phyloP scores from a whole-genome alignment of 2,888 invertebrate species.

The Vesta saturnalis region DNA sequence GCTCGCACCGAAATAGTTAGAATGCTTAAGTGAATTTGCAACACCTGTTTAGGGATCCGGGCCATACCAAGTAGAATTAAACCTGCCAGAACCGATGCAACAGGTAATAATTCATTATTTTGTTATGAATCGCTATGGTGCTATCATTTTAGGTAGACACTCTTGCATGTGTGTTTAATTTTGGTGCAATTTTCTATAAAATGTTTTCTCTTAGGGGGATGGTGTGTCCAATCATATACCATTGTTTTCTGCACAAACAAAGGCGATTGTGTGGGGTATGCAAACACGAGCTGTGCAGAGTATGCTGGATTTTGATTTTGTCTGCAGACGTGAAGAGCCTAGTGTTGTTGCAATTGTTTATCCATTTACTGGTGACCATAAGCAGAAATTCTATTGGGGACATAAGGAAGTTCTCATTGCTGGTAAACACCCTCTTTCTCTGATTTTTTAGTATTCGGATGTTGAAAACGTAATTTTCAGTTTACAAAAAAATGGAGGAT shows the following conservation, averaged over 20 bases:
- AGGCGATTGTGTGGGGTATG: slow-evolving; percentile 99
- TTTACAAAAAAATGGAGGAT: slow-evolving; percentile 97
- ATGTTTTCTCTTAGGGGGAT: slow-evolving; percentile 50
- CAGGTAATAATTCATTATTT: slow-evolving; percentile 40
- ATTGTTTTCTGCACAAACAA: slow-evolving; percentile 85
- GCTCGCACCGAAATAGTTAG: slow-evolving; percentile 35
- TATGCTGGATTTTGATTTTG: slow-evolving; percentile 96
- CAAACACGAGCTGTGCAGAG: slow-evolving; percentile 96
- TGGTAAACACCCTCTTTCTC: slow-evolving; percentile 23
- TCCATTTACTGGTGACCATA: slow-evolving; percentile 98
- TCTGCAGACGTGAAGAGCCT: slow-evolving; percentile 87
- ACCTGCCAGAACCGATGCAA: slow-evolving; percentile 47
- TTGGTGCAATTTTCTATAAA: background rate
- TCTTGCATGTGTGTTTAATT: slow-evolving; percentile 10
- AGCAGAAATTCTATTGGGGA: slow-evolving; percentile 99
- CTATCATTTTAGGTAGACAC: background rate
- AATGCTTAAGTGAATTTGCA: slow-evolving; percentile 39
- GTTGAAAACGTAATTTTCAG: slow-evolving; percentile 48
- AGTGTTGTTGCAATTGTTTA: slow-evolving; percentile 97
- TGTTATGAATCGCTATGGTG: background rate
- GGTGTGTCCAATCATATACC: slow-evolving; percentile 58
- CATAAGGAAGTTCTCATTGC: slow-evolving; percentile 89
- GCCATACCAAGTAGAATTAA: slow-evolving; percentile 55
- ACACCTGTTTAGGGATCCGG: slow-evolving; percentile 52
- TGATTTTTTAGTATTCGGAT: background rate